Evolutionary conservation across 2,888 invertebrate genomes (phyloP), one percentile per base, ranked within the genome.

Genomic region (Xestia sexstrigata): DNA sequence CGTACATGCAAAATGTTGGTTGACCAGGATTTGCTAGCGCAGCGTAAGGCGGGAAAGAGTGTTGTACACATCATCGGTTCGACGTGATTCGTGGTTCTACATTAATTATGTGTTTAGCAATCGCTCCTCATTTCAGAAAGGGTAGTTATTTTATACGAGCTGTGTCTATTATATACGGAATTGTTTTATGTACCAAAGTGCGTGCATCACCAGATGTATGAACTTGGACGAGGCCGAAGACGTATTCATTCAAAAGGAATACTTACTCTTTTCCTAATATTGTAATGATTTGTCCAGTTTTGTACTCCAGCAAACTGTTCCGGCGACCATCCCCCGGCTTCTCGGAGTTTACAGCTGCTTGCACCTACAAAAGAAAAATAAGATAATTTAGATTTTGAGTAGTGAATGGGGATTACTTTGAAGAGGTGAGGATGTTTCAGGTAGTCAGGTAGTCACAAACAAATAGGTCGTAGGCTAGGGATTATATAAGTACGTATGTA

Each of bases 261-360:
- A 93, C 96, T 94, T 87, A 96, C 96, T 95, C 94, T 91, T 94
- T 96, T 60, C 94, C 95, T 20, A 99, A 95, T 4, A 99, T 99
- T 0, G 99, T 99, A 80, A 99, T 98, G 63, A 99, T 97, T 93
- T 99, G 99, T 35, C 99, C 99, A 80, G 98, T 97, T 89, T 98
- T 97, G 96, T 98, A 99, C 84, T 98, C 97, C 35, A 99, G 97
- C 93, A 98, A 98, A 89, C 98, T 98, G 70, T 96, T 96, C 13
- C 97, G 94, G 69, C 97, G 95, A 0, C 93, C 93, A 62, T 97
- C 94, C 91, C 94, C 94, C 1, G 93, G 93, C 70, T 91, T 94
- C 52, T 90, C 96, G 92, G 85, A 98, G 97, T 87, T 97, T 93
- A 83, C 94, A 93, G 81, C 98, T 0, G 99, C 98, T 95, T 99